phyloP scores from a whole-genome alignment of 2,113 vertebrate genomes.

The Nothocercus julius region DNA sequence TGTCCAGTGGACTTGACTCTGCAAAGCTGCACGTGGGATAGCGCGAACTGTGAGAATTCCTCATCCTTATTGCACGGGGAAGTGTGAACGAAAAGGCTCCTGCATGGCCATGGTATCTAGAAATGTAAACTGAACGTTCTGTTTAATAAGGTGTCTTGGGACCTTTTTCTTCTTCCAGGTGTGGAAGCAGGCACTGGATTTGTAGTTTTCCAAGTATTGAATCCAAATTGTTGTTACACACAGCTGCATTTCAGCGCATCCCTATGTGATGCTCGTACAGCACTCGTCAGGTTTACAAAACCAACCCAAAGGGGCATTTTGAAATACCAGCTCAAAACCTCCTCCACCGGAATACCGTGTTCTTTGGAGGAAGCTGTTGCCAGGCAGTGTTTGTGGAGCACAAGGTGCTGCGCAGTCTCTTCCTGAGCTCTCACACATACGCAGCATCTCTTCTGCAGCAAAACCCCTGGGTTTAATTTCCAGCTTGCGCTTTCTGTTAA shows the following conservation, averaged over 20 bases:
- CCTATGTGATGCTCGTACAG: fast-evolving
- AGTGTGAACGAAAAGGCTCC: not conserved
- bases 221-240: fast-evolving
- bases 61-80: fast-evolving
- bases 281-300: not conserved
- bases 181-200: not conserved
- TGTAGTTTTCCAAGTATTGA: not conserved
- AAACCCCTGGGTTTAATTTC: not conserved
- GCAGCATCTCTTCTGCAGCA: not conserved
- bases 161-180: not conserved
- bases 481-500: not conserved
- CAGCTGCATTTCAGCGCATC: not conserved
- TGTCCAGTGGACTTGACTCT: not conserved
- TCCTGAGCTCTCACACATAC: fast-evolving
- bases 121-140: fast-evolving
- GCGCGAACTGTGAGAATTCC: fast-evolving
- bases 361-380: not conserved
- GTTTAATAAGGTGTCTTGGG: fast-evolving
- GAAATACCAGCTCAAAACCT: fast-evolving
- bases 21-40: not conserved
- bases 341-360: fast-evolving
- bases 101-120: fast-evolving
- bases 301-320: fast-evolving
- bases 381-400: not conserved
- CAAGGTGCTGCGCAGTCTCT: fast-evolving